Evolutionary conservation across 2,888 invertebrate genomes (phyloP), one percentile per base, ranked within the genome.

Genomic region (Boloria euphrosyne): DNA sequence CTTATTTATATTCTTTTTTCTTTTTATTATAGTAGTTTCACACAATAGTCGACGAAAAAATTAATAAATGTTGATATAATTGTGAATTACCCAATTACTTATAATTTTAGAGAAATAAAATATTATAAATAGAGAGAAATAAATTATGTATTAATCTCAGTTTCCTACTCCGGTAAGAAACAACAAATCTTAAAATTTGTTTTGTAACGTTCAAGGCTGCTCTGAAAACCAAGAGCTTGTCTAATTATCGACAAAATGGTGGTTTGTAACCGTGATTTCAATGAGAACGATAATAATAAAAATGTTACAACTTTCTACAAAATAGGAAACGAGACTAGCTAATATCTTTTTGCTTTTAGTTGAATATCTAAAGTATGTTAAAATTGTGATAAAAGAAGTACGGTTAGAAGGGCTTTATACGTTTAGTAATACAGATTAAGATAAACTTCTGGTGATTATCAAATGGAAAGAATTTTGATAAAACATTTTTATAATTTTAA

Each of bases 261-360:
- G 54, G 13, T 50, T 63, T 22, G 22, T 22, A 22, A 60, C 50
- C 31, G 61, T 51, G 50, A 50, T 64, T 60, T 62, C 17, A 31
- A 47, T 51, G 54, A 61, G 27, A 44, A 31, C 54, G 55, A 38
- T 22, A 47, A 47, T 16, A 62, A 60, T 65, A 59, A 65, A 60
- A 62, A 64, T 64, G 55, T 44, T 46, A 43, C 50, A 60, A 17
- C 65, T 65, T 62, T 64, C 66, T 64, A 57, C 51, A 31, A 63
- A 46, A 60, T 58, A 44, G 58, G 13, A 58, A 65, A 64, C 58
- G 13, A 62, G 17, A 51, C 47, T 51, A 22, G 22, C 22, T 68
- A 49, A 63, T 61, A 57, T 53, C n/a, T 27, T 60, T 66, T 69
- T 66, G 66, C 60, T 66, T 66, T 63, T 68, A 63, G 38, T 64